Evolutionary conservation across 2,113 vertebrate species (phyloP), one percentile per base, ranked within the genome.

Genomic region (Nothobranchius kuhntae): DNA sequence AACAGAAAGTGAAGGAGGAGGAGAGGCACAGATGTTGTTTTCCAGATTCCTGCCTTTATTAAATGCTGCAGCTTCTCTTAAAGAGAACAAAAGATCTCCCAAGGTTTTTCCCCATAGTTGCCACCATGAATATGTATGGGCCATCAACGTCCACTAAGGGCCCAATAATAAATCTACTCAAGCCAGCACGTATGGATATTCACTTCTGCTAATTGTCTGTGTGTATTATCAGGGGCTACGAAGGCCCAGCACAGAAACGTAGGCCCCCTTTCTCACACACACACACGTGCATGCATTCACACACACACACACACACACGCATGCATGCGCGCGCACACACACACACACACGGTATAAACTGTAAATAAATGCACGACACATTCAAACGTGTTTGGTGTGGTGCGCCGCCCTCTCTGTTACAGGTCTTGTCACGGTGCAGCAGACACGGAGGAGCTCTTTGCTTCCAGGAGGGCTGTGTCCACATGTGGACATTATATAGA

Each of bases 391-490:
- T 30, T 30, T 30, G 30, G 30, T 4, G 79, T 66, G 71, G 56
- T 35, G 73, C 73, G 77, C 71, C 83, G 21, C 21, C 21, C 84
- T 78, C 62, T 65, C 75, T 89, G 89, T 89, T 89, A 92, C 92
- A 93, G 89, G 90, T 91, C 86, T 87, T 87, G 84, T 90, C 87
- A 91, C 73, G 84, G 77, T 77, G 84, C 77, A 67, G 77, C 63
- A 77, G 30, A 30, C 30, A 30, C 72, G 70, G 70, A 71, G 62
- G 73, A 75, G 67, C 74, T 70, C 62, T 57, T 65, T 68, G 74
- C 85, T 76, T 82, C 84, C 79, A 73, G 80, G 75, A 76, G 80
- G 85, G 42, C 45, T 24, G 55, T 51, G 63, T 63, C 77, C 54
- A 77, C 75, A 65, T 69, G 69, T 61, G 65, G 50, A 42, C 59